A percentile compares a stretch with the other conserved stretches of the same genome.
phyloP scores from a whole-genome alignment of 2,113 vertebrate species.

The Meles meles region DNA sequence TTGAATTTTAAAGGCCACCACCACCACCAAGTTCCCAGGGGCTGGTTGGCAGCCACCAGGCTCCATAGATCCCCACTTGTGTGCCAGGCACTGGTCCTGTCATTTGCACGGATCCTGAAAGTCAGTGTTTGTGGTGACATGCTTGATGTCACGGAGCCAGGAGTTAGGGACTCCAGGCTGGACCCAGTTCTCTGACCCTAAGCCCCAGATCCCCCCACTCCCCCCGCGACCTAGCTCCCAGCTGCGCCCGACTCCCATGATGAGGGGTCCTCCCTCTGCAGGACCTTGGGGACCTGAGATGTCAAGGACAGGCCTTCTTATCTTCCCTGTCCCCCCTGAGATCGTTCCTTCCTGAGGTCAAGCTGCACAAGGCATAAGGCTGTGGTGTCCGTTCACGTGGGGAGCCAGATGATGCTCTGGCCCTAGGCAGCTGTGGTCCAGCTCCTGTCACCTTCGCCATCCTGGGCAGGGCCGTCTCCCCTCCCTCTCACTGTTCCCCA shows the following conservation, averaged over 20 bases:
- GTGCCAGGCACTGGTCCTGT: background rate
- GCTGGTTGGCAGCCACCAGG: background rate
- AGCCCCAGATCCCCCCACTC: background rate
- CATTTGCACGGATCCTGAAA: background rate
- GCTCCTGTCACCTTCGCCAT: background rate
- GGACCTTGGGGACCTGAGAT: background rate
- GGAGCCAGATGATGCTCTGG: background rate
- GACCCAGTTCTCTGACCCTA: background rate
- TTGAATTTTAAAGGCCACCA: background rate
- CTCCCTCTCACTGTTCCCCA: background rate
- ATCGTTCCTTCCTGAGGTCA: background rate
- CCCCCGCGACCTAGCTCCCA: background rate
- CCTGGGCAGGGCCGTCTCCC: too few relatives aligned
- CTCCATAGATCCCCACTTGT: background rate
- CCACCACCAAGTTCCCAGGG: background rate
- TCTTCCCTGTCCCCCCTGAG: background rate
- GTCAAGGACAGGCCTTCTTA: background rate
- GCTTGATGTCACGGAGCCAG: background rate
- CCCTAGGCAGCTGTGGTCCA: background rate
- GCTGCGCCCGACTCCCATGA: background rate
- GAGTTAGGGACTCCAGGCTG: background rate
- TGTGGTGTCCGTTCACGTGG: fast-evolving
- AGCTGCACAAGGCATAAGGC: background rate
- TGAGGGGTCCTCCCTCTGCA: background rate
- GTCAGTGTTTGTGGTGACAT: background rate